A percentile compares a stretch with the other conserved stretches of the same genome.
These are phyloP conservation scores for Oreohelix idahoensis DNA, from an alignment of 1,140 invertebrate genomes.

Conservation along the genomic window DNA sequence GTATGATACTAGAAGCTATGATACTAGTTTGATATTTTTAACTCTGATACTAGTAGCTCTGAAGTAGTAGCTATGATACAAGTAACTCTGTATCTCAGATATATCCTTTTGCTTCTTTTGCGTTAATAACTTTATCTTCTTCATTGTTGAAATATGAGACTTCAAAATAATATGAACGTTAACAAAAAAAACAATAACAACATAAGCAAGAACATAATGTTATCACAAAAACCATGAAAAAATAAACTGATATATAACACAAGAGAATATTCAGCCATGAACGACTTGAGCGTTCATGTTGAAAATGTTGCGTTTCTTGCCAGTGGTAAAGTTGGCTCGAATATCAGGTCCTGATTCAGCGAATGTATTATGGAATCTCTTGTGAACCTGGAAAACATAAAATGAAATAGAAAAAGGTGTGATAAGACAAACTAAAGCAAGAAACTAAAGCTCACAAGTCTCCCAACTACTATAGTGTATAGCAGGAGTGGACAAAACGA, in stretches of 20 bases:
- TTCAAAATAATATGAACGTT: no score
- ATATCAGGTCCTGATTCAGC: conserved; percentile 66
- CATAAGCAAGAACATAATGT: background rate
- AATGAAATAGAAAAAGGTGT: background rate
- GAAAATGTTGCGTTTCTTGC: conserved; percentile 68
- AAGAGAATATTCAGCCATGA: conserved; percentile 56
- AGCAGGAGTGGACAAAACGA: no score
- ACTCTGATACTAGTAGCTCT: no score
- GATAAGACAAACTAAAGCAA: background rate
- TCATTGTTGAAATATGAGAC: background rate
- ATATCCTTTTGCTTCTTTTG: background rate
- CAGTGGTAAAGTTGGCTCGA: conserved; percentile 61
- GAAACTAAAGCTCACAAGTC: no score
- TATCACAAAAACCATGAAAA: background rate
- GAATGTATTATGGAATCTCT: conserved; percentile 61
- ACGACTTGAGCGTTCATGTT: conserved; percentile 64
- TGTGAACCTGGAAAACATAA: conserved; percentile 24
- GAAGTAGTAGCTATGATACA: no score
- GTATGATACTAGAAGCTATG: no score
- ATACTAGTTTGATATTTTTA: no score
- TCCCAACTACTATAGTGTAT: no score
- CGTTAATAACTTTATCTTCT: background rate
- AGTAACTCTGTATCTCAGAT: background rate
- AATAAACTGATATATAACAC: background rate
- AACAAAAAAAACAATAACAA: background rate